Conservation (phyloP, 2,113 vertebrate genomes). For the Zosterops lateralis region DNA sequence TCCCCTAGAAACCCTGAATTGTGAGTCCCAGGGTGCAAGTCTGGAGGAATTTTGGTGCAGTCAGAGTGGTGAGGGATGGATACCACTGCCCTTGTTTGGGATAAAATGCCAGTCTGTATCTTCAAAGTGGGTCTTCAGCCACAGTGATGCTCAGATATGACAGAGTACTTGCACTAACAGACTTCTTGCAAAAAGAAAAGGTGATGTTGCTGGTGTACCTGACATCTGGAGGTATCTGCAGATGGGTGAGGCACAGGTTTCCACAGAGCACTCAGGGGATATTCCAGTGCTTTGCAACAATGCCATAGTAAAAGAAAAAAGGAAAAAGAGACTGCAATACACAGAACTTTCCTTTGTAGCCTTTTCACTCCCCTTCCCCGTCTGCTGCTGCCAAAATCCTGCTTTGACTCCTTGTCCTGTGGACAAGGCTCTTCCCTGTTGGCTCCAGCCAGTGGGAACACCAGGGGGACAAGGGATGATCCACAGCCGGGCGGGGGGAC, state of each 20-base stretch:
- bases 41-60: not conserved
- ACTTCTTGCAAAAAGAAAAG: not conserved
- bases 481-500: not conserved
- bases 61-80: not conserved
- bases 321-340: not conserved
- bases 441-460: fast-evolving
- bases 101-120: fast-evolving
- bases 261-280: not conserved
- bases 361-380: not conserved
- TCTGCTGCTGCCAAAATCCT: not conserved
- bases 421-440: fast-evolving
- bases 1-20: not conserved
- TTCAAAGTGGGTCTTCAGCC: not conserved
- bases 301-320: not conserved
- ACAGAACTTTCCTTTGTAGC: fast-evolving
- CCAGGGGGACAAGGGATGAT: not conserved
- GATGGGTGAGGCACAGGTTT: not conserved
- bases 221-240: not conserved
- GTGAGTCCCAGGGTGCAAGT: not conserved
- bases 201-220: not conserved
- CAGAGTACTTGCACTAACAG: not conserved
- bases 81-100: not conserved
- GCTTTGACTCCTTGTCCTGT: not conserved
- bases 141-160: fast-evolving
- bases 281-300: not conserved